Conservation (phyloP, 37 sponge, comb jelly and placozoan species). For the Ianthella basta region DNA sequence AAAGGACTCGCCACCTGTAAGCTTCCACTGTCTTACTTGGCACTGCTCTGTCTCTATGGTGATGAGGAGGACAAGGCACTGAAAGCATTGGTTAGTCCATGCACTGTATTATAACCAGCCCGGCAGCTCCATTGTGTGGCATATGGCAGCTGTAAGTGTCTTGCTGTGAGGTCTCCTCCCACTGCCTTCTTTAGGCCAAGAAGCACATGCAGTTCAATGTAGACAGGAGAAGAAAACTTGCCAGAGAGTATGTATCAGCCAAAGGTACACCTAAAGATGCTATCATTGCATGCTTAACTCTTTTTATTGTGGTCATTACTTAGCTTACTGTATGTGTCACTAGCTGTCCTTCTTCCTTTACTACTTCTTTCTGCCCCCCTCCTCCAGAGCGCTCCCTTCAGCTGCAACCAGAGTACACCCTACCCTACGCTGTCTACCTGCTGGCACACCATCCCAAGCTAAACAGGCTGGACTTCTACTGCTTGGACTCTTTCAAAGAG, state of each 20-base stretch:
- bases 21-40: slow-evolving; percentile 72
- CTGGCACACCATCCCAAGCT: slow-evolving; percentile 86
- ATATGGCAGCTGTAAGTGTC: too few relatives aligned
- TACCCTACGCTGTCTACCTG: slow-evolving; percentile 75
- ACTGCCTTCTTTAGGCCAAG: neutral
- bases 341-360: too few relatives aligned
- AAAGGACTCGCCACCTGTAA: slow-evolving; percentile 51
- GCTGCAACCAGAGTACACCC: slow-evolving; percentile 82
- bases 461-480: slow-evolving; percentile 45
- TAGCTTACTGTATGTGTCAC: too few relatives aligned
- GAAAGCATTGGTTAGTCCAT: slow-evolving; percentile 35
- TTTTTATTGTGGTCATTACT: too few relatives aligned
- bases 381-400: slow-evolving; percentile 58
- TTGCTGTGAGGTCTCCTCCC: too few relatives aligned
- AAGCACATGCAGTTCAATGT: slow-evolving; percentile 40
- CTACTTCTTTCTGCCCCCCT: neutral
- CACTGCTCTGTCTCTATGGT: slow-evolving; percentile 68
- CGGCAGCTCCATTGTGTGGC: neutral
- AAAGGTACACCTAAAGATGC: slow-evolving; percentile 39
- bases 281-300: too few relatives aligned
- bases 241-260: slow-evolving; percentile 45
- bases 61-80: slow-evolving; percentile 57
- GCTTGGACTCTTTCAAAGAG: slow-evolving; percentile 74
- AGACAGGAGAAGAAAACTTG: slow-evolving; percentile 48
- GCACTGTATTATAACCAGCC: neutral